Conservation (phyloP, 2,113 vertebrate genomes). For the Phalacrocorax pelagicus region DNA sequence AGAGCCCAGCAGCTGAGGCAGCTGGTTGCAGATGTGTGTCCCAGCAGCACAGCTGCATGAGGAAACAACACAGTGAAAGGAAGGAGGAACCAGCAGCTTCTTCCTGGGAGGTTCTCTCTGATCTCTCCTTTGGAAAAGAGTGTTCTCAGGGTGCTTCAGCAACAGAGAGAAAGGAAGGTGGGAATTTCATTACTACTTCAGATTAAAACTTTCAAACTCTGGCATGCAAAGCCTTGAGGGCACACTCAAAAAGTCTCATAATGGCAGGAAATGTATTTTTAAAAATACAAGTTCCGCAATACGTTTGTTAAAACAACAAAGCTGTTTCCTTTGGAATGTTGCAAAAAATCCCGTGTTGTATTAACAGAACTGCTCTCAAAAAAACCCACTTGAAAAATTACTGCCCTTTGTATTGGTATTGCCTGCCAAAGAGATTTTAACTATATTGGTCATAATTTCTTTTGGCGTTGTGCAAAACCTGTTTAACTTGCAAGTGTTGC, state of each 20-base stretch:
- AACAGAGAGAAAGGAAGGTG: neutral
- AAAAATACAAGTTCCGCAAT: neutral
- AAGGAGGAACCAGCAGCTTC: neutral
- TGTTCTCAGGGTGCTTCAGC: neutral
- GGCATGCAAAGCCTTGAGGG: neutral
- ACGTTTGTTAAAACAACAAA: neutral
- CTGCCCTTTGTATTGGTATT: neutral
- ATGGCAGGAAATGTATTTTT: neutral
- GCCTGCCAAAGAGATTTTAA: neutral
- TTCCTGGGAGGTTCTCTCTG: neutral
- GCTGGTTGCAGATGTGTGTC: neutral
- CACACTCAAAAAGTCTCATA: neutral
- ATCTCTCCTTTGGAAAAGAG: neutral
- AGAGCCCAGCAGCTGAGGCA: rapidly evolving
- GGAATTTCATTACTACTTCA: neutral
- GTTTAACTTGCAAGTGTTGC: neutral
- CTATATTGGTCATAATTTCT: neutral
- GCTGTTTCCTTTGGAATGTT: neutral
- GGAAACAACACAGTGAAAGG: no score
- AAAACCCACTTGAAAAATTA: neutral
- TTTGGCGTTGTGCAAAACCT: neutral
- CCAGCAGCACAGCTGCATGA: neutral
- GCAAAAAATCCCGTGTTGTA: neutral
- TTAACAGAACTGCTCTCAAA: neutral
- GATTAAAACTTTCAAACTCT: neutral